Percentiles rank a stretch among this genome's conserved stretches.
Evolutionary conservation across 1,140 invertebrate genomes (phyloP).

Genomic region (Lepidurus arcticus): DNA sequence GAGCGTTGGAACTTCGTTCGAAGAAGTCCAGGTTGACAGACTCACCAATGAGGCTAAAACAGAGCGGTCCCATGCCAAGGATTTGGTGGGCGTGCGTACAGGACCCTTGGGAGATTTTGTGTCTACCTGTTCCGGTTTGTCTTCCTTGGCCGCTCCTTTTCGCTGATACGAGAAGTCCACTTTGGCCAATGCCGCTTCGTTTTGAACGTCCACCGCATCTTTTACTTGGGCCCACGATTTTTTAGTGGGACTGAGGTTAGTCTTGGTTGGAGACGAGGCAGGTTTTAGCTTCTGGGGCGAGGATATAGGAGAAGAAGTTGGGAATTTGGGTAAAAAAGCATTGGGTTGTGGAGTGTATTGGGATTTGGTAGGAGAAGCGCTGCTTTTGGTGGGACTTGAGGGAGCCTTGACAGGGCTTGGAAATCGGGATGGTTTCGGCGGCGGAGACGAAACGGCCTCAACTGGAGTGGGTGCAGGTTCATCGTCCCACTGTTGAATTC

Average conservation of each 20-base stretch:
- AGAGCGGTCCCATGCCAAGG: constrained; percentile 28
- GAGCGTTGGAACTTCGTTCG: neutral
- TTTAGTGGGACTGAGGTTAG: constrained; percentile 10
- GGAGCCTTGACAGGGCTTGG: neutral
- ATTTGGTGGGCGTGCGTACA: constrained; percentile 25
- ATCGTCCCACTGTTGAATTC: constrained; percentile 31
- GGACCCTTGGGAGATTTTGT: neutral
- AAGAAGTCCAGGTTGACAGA: neutral
- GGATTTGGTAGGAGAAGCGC: constrained; percentile 6
- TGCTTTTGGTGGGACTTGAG: neutral
- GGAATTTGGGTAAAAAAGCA: neutral
- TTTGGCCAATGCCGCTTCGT: neutral
- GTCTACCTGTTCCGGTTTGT: neutral
- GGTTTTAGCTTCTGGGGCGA: constrained; percentile 1
- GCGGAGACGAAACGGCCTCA: constrained; percentile 6
- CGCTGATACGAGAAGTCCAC: constrained; percentile 1
- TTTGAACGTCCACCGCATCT: constrained; percentile 22
- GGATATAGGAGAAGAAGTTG: neutral
- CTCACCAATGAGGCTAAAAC: constrained; percentile 31
- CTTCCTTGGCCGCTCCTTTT: neutral
- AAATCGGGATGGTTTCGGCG: constrained; percentile 23
- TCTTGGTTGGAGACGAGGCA: neutral
- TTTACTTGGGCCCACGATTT: neutral
- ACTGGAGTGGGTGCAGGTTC: neutral
- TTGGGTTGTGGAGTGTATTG: neutral